Percentiles rank a stretch among this genome's conserved stretches.
These are phyloP conservation scores for Ictalurus furcatus DNA, from an alignment of 2,113 vertebrate species.

Conservation along the genomic window DNA sequence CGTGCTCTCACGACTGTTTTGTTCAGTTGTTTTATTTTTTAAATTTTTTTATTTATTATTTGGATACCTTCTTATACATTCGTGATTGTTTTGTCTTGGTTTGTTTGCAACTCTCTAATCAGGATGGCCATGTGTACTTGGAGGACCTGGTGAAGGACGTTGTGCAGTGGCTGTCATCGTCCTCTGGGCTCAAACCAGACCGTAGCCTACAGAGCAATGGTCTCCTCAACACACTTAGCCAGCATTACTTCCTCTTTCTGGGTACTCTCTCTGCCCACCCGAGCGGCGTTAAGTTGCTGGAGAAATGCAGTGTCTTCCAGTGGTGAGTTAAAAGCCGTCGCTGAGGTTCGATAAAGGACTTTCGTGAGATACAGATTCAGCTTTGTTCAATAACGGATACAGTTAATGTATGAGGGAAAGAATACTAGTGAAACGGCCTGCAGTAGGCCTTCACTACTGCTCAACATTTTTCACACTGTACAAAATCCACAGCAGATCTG, in stretches of 20 bases:
- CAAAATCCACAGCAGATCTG: no score
- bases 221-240: slow-evolving; percentile 91
- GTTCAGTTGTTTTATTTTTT: not conserved
- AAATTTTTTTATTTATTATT: not conserved
- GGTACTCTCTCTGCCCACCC: slow-evolving; percentile 95
- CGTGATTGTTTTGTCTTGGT: not conserved
- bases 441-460: no score
- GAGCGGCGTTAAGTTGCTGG: slow-evolving; percentile 93
- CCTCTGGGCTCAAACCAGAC: slow-evolving; percentile 90
- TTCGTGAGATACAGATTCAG: not conserved
- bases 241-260: slow-evolving; percentile 97
- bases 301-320: slow-evolving; percentile 97
- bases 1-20: not conserved
- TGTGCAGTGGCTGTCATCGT: slow-evolving; percentile 88
- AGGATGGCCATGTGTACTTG: slow-evolving; percentile 94
- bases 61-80: not conserved
- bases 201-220: slow-evolving; percentile 93
- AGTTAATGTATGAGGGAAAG: not conserved
- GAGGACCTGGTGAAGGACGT: slow-evolving; percentile 96
- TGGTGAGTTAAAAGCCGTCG: slow-evolving; percentile 76
- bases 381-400: not conserved
- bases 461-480: no score
- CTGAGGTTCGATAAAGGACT: not conserved
- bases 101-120: slow-evolving; percentile 5
- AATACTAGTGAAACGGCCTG: not conserved